Evolutionary conservation across 2,888 invertebrate species (phyloP).

Genomic region (Tiliacea aurago): DNA sequence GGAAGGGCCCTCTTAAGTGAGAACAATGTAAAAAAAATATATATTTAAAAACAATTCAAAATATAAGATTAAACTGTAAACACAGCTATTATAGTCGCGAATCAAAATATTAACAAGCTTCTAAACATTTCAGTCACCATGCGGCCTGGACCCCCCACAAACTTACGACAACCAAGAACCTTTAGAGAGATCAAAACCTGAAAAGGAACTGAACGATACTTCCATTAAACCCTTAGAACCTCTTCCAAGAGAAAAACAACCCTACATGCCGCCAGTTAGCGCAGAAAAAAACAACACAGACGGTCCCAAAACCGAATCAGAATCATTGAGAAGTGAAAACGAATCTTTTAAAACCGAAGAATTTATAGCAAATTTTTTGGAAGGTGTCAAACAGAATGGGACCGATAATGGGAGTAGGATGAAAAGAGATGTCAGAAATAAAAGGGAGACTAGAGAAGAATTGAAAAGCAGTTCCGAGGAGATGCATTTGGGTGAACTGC

Average conservation of each 20-base stretch:
- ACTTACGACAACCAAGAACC: constrained; percentile 85
- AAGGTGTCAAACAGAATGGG: constrained; percentile 77
- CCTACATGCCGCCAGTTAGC: constrained; percentile 77
- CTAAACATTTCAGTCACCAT: constrained; percentile 75
- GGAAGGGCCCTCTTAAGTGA: too few relatives aligned
- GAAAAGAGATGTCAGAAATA: constrained; percentile 64
- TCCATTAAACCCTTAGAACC: constrained; percentile 76
- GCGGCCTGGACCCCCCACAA: constrained; percentile 84
- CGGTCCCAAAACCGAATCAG: constrained; percentile 67
- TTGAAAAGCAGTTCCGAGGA: constrained; percentile 79
- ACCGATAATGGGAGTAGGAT: constrained; percentile 71
- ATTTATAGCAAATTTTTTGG: constrained; percentile 78
- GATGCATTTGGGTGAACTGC: constrained; percentile 72
- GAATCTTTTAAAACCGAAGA: constrained; percentile 81
- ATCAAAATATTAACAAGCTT: too few relatives aligned
- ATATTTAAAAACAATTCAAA: too few relatives aligned
- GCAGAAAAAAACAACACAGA: constrained; percentile 81
- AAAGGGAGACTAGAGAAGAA: constrained; percentile 78
- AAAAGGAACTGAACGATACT: constrained; percentile 84
- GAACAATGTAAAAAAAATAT: too few relatives aligned
- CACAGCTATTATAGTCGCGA: too few relatives aligned
- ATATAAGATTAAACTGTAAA: too few relatives aligned
- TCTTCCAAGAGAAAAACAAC: constrained; percentile 75
- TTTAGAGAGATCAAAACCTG: constrained; percentile 78
- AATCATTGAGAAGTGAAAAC: constrained; percentile 67